phyloP scores from a whole-genome alignment of 2,797 vertebrate genomes.

The Cuniculus paca region DNA sequence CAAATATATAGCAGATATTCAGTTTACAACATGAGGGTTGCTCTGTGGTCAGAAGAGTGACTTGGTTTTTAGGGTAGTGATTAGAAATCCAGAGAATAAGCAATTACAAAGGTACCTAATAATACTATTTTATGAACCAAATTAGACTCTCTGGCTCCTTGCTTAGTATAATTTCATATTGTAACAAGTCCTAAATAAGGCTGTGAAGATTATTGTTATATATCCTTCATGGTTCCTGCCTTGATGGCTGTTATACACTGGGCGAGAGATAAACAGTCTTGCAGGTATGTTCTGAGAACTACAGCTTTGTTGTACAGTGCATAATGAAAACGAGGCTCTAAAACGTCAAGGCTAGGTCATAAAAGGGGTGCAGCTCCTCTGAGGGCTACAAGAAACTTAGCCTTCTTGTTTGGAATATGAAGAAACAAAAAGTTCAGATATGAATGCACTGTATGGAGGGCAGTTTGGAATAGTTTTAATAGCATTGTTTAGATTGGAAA shows the following conservation, averaged over 20 bases:
- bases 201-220: neutral
- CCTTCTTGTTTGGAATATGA: neutral
- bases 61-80: neutral
- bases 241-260: neutral
- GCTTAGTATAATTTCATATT: neutral
- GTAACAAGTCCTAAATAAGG: neutral
- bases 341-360: neutral
- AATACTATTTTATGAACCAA: neutral
- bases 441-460: neutral
- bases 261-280: neutral
- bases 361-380: neutral
- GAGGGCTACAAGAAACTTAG: neutral
- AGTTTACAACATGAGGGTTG: neutral
- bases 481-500: neutral
- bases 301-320: neutral
- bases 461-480: neutral
- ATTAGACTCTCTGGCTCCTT: neutral
- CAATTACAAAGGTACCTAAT: neutral
- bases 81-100: slow-evolving; percentile 1
- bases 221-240: neutral
- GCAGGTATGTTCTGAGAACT: neutral
- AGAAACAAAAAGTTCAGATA: neutral
- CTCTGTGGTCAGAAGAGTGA: neutral
- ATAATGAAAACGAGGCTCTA: neutral
- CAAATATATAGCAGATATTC: neutral